A percentile compares a stretch with the other conserved stretches of the same genome.
Conservation (phyloP, 2,888 invertebrate genomes). For the Tenthredo amoena region DNA sequence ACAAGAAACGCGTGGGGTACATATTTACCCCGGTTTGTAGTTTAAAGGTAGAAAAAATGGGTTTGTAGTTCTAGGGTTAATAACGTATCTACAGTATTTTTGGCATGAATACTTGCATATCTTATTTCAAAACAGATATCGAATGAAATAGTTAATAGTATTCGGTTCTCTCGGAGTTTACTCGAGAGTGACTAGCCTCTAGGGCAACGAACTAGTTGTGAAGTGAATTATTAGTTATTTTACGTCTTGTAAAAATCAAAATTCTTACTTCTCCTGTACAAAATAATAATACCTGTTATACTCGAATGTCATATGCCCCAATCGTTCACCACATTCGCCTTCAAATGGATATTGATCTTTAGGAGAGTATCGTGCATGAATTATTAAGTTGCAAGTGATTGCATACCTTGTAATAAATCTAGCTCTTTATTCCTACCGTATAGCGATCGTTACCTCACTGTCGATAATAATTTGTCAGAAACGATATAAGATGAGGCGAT, state of each 20-base stretch:
- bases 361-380: background rate
- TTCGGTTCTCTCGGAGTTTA: slow-evolving; percentile 28
- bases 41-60: background rate
- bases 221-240: background rate
- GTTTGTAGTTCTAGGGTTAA: background rate
- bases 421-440: background rate
- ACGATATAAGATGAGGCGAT: background rate
- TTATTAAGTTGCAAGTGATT: background rate
- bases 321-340: background rate
- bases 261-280: too few species aligned
- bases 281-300: too few species aligned
- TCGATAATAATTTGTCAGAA: background rate
- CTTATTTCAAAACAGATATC: slow-evolving; percentile 3
- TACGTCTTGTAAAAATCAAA: background rate
- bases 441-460: too few species aligned
- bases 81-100: slow-evolving; percentile 30
- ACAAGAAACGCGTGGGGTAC: too few species aligned
- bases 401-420: background rate
- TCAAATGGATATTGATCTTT: background rate
- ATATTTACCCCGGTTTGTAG: too few species aligned
- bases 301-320: too few species aligned
- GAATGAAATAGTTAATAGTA: slow-evolving; percentile 15
- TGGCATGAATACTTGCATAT: background rate
- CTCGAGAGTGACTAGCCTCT: slow-evolving; percentile 29
- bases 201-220: background rate